Evolutionary conservation across 1,140 invertebrate genomes (phyloP).

Genomic region (Limonius californicus): DNA sequence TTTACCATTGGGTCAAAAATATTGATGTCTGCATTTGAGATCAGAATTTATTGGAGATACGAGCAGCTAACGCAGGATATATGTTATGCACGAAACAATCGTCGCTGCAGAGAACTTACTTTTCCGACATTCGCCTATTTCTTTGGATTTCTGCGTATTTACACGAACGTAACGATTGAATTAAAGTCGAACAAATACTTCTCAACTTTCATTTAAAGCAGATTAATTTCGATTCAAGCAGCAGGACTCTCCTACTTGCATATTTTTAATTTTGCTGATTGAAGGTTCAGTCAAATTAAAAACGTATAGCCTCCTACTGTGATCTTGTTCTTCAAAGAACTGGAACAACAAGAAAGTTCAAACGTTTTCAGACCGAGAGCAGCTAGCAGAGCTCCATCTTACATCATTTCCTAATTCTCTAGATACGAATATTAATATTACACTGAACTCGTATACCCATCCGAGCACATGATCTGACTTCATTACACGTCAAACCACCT

Average conservation of each 20-base stretch:
- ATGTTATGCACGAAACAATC: background rate
- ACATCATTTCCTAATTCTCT: background rate
- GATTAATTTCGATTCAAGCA: too few species aligned
- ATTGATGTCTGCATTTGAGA: conserved; percentile 12
- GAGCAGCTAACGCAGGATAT: background rate
- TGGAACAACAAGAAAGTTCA: too few species aligned
- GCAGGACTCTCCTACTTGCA: too few species aligned
- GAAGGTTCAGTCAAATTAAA: too few species aligned
- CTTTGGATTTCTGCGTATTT: background rate
- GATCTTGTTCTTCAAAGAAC: too few species aligned
- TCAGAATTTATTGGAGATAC: conserved; percentile 1
- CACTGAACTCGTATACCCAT: background rate
- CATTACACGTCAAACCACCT: background rate
- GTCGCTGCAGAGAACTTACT: too few species aligned
- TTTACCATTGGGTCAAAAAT: conserved; percentile 15
- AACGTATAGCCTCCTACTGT: too few species aligned
- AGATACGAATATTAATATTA: background rate
- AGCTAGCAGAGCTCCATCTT: background rate
- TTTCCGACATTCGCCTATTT: too few species aligned
- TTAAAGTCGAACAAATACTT: too few species aligned
- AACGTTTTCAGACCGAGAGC: background rate
- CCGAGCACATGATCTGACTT: conserved; percentile 2
- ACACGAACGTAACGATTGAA: background rate
- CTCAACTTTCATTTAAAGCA: too few species aligned
- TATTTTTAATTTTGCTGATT: too few species aligned